Percentiles rank a stretch among this genome's conserved stretches.
phyloP scores from a whole-genome alignment of 2,113 vertebrate genomes.

The Dasyprocta punctata region DNA sequence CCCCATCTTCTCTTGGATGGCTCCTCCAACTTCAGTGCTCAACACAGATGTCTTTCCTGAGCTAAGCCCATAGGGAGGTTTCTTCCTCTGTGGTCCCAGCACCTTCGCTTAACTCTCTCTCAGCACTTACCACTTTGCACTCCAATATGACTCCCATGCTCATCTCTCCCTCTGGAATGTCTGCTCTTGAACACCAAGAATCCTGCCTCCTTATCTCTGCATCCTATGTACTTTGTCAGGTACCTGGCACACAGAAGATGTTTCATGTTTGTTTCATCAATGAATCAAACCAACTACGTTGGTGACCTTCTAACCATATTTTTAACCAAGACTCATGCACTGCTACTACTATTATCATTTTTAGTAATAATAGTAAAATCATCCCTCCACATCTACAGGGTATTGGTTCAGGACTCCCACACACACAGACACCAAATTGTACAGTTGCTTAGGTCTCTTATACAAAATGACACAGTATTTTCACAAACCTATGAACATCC shows the following conservation, averaged over 20 bases:
- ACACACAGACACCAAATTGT: background rate
- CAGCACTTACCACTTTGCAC: too few relatives aligned
- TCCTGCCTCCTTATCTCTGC: background rate
- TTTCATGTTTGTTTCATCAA: background rate
- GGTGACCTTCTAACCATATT: background rate
- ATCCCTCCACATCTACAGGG: background rate
- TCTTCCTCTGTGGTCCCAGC: background rate
- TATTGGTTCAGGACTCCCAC: background rate
- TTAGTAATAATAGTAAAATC: background rate
- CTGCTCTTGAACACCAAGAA: background rate
- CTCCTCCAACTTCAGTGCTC: background rate
- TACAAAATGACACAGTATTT: background rate
- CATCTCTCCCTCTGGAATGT: background rate
- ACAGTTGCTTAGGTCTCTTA: background rate
- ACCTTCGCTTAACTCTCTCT: background rate
- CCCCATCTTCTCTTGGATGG: background rate
- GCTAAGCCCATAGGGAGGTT: background rate
- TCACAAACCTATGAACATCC: background rate
- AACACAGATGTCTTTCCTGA: background rate
- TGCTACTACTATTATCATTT: too few relatives aligned
- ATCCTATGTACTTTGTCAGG: background rate
- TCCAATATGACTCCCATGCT: rapidly evolving
- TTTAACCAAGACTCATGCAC: background rate
- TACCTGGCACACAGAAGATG: background rate
- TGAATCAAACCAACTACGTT: background rate